phyloP scores from a whole-genome alignment of 2,888 invertebrate genomes.

The Thera obeliscata region DNA sequence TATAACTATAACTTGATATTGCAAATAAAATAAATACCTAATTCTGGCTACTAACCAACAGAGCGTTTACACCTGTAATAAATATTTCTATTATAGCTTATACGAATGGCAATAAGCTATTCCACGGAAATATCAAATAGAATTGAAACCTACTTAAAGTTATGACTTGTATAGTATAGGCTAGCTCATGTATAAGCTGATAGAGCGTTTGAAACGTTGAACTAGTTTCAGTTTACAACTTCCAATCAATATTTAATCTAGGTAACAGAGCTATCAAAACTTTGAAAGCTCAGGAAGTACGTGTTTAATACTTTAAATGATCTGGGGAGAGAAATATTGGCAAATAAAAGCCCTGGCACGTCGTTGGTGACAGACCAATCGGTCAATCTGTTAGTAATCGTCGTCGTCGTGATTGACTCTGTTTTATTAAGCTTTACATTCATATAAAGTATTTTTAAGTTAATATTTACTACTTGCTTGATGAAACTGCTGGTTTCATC shows the following conservation, averaged over 20 bases:
- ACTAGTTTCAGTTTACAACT: constrained; percentile 16
- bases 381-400: too few species aligned
- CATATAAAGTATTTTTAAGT: too few species aligned
- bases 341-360: not conserved
- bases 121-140: constrained; percentile 20
- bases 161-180: constrained; percentile 4
- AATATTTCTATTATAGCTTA: constrained; percentile 9
- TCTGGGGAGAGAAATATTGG: constrained; percentile 1
- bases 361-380: too few species aligned
- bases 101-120: constrained; percentile 16
- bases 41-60: too few species aligned
- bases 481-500: too few species aligned
- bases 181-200: constrained; percentile 15
- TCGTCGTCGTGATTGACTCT: too few species aligned
- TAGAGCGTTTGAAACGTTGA: constrained; percentile 13
- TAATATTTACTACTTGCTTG: too few species aligned
- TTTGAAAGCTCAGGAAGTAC: constrained; percentile 8
- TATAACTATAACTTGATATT: too few species aligned
- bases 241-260: constrained; percentile 11
- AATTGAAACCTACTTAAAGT: constrained; percentile 9
- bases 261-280: constrained; percentile 3
- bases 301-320: not conserved
- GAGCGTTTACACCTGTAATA: not conserved
- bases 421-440: too few species aligned
- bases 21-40: too few species aligned